These are phyloP conservation scores for Heterohyrax brucei DNA, from an alignment of 2,797 vertebrate species.

Conservation along the genomic window DNA sequence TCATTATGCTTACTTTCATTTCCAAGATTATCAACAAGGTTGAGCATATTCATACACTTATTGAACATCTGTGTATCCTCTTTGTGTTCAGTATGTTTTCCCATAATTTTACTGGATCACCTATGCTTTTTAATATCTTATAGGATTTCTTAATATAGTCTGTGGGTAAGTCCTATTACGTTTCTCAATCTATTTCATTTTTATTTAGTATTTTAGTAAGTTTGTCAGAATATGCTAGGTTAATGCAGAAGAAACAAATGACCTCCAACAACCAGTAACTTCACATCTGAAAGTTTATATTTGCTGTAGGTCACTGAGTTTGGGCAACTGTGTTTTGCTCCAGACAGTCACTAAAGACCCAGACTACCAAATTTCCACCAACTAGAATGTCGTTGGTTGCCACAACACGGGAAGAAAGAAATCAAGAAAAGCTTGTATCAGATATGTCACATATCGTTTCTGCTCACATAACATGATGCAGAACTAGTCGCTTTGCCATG, in stretches of 20 bases:
- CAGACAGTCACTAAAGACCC: neutral
- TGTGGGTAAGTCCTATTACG: neutral
- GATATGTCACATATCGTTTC: neutral
- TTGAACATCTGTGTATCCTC: neutral
- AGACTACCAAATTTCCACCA: neutral
- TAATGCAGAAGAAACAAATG: neutral
- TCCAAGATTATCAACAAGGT: neutral
- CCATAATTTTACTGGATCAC: neutral
- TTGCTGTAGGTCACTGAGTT: neutral
- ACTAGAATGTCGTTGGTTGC: neutral
- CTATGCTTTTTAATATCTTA: conserved; percentile 7
- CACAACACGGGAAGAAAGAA: neutral
- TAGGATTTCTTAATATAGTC: neutral
- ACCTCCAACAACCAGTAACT: neutral
- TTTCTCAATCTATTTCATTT: neutral
- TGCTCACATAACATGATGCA: neutral
- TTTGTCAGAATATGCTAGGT: neutral
- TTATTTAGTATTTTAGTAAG: neutral
- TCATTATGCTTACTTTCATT: neutral
- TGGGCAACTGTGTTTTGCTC: neutral
- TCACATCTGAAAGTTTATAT: neutral
- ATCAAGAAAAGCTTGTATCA: neutral
- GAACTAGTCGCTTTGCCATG: neutral
- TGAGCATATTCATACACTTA: neutral
- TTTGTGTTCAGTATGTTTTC: neutral